A percentile compares a stretch with the other conserved stretches of the same genome.
phyloP scores from a whole-genome alignment of 2,797 vertebrate species.

The Fistularia tabacaria region DNA sequence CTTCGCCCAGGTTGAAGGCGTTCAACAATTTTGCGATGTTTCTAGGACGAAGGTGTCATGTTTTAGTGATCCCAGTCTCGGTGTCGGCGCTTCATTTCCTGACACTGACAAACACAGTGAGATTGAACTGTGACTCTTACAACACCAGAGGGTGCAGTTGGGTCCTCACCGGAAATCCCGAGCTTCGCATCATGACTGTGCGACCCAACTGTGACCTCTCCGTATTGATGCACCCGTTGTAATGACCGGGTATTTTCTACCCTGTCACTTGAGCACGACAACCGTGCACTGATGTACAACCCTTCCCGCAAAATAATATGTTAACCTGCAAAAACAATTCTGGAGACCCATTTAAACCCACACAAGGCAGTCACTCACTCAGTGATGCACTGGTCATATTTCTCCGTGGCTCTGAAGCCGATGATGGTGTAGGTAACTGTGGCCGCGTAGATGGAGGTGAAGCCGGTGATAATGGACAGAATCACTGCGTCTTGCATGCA shows the following conservation, averaged over 20 bases:
- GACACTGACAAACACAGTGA: no score
- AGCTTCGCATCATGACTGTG: no score
- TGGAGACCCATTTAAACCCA: neutral
- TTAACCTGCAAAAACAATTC: no score
- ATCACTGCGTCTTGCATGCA: slow-evolving; percentile 88
- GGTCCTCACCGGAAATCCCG: no score
- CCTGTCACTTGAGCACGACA: no score
- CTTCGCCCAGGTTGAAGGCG: slow-evolving; percentile 81
- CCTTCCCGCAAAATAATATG: neutral
- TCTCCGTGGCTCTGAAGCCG: slow-evolving; percentile 90
- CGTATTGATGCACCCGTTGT: no score
- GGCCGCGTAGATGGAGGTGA: slow-evolving; percentile 88
- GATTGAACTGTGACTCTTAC: no score
- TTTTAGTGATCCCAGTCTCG: no score
- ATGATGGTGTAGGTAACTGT: slow-evolving; percentile 92
- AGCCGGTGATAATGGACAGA: slow-evolving; percentile 83
- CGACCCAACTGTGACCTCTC: no score
- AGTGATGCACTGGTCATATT: slow-evolving; percentile 82
- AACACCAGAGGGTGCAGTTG: no score
- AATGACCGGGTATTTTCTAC: no score
- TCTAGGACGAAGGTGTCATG: slow-evolving; percentile 54
- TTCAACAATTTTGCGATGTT: slow-evolving; percentile 87
- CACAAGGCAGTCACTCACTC: slow-evolving; percentile 59
- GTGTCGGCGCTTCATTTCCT: no score
- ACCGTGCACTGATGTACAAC: neutral